Conservation (phyloP, 2,888 invertebrate species). For the Cerastis leucographa region DNA sequence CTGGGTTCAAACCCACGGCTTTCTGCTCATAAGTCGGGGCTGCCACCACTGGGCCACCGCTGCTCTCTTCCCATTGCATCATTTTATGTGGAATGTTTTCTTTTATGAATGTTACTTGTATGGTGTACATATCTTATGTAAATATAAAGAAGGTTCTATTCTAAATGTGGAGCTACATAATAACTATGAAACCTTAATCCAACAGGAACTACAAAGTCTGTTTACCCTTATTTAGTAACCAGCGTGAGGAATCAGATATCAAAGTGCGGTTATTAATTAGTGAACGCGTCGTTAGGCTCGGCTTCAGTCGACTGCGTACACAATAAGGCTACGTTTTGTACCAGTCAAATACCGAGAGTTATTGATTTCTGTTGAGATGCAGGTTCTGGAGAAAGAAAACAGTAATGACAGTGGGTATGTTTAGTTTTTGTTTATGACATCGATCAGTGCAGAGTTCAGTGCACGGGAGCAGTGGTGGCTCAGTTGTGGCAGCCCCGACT, state of each 20-base stretch:
- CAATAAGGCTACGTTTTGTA: slow-evolving; percentile 35
- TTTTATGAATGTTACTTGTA: too few relatives aligned
- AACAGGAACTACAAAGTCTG: neutral
- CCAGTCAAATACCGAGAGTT: neutral
- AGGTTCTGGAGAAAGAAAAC: neutral
- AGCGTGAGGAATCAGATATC: slow-evolving; percentile 39
- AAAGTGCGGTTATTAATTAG: slow-evolving; percentile 53
- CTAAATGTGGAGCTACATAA: too few relatives aligned
- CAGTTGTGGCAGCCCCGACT: too few relatives aligned
- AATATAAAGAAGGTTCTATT: too few relatives aligned
- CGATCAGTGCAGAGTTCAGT: too few relatives aligned
- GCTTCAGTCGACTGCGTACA: neutral
- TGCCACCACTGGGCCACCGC: too few relatives aligned
- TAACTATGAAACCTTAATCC: neutral
- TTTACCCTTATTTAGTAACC: slow-evolving; percentile 22
- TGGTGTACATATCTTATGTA: too few relatives aligned
- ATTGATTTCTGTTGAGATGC: neutral
- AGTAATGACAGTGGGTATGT: neutral
- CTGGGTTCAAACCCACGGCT: too few relatives aligned
- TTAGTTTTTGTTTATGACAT: neutral
- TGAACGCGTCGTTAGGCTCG: slow-evolving; percentile 42
- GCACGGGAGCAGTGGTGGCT: too few relatives aligned
- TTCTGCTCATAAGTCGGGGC: too few relatives aligned
- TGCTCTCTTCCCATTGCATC: too few relatives aligned
- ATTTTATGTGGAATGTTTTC: too few relatives aligned